Conservation (phyloP, 1,140 invertebrate species). For the Cyrtorhinus lividipennis region DNA sequence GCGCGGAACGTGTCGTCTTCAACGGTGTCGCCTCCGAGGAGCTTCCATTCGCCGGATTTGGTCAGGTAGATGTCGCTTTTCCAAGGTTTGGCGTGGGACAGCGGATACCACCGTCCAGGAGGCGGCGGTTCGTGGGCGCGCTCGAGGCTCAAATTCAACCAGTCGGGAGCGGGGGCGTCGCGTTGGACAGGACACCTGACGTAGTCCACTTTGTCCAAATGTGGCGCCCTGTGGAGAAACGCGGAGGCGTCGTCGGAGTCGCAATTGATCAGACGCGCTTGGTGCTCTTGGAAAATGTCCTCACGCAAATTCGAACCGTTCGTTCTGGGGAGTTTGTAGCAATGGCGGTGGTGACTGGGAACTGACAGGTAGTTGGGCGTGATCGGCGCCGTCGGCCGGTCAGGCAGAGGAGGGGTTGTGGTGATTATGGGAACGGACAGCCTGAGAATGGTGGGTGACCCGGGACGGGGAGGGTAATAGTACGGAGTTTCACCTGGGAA, state of each 20-base stretch:
- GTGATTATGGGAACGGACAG: slow-evolving; percentile 16
- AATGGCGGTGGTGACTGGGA: slow-evolving; percentile 20
- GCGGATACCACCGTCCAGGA: slow-evolving; percentile 20
- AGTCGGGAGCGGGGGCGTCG: slow-evolving; percentile 5
- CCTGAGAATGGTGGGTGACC: slow-evolving; percentile 19
- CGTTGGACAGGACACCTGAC: neutral
- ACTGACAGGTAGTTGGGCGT: slow-evolving; percentile 17
- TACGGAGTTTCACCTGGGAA: neutral
- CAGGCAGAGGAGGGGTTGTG: slow-evolving; percentile 10
- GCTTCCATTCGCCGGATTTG: slow-evolving; percentile 21
- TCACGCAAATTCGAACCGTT: slow-evolving; percentile 24
- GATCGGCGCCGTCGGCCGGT: neutral
- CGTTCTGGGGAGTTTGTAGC: slow-evolving; percentile 23
- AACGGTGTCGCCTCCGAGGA: slow-evolving; percentile 3
- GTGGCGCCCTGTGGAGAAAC: slow-evolving; percentile 1
- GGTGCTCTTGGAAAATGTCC: slow-evolving; percentile 27
- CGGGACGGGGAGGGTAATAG: slow-evolving; percentile 13
- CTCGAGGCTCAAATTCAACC: slow-evolving; percentile 16
- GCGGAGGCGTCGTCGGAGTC: slow-evolving; percentile 26
- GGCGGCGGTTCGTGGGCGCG: neutral
- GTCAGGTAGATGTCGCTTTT: slow-evolving; percentile 24
- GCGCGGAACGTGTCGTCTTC: neutral
- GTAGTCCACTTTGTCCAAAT: slow-evolving; percentile 6
- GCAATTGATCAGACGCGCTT: slow-evolving; percentile 26
- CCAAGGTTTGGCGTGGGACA: slow-evolving; percentile 20